Evolutionary conservation across 2,888 invertebrate genomes (phyloP).

Genomic region (Prostheceraeus crozeri): DNA sequence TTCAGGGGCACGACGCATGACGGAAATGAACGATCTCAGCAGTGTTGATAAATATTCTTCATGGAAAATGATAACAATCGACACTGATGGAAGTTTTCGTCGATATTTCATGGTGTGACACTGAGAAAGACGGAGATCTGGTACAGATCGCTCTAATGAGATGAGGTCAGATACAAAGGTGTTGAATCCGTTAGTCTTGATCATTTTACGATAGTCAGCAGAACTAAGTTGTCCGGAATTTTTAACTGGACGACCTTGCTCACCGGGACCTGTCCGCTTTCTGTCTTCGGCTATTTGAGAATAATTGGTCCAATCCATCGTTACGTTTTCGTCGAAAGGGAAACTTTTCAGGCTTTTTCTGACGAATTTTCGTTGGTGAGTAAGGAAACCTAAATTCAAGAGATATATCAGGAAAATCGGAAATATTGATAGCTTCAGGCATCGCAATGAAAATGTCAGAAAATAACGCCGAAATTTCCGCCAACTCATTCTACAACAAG

Average conservation of each 20-base stretch:
- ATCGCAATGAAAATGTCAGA: too few species aligned
- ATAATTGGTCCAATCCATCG: constrained; percentile 25
- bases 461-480: too few species aligned
- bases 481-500: too few species aligned
- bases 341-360: too few species aligned
- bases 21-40: constrained; percentile 70
- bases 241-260: constrained; percentile 58
- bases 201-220: constrained; percentile 69
- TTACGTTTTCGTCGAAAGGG: background rate
- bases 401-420: too few species aligned
- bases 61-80: constrained; percentile 82
- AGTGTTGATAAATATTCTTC: constrained; percentile 84
- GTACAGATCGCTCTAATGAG: constrained; percentile 70
- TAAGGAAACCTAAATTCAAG: too few species aligned
- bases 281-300: background rate
- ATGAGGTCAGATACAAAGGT: constrained; percentile 82
- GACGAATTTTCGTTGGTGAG: too few species aligned
- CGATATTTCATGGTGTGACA: constrained; percentile 67
- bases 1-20: constrained; percentile 71
- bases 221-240: too few species aligned
- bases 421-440: too few species aligned
- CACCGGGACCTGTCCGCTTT: constrained; percentile 50
- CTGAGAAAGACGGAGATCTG: constrained; percentile 61
- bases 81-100: constrained; percentile 69
- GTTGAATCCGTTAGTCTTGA: constrained; percentile 83